A percentile compares a stretch with the other conserved stretches of the same genome.
These are phyloP conservation scores for Globodera rostochiensis DNA, from an alignment of 1,140 invertebrate species.

Conservation along the genomic window DNA sequence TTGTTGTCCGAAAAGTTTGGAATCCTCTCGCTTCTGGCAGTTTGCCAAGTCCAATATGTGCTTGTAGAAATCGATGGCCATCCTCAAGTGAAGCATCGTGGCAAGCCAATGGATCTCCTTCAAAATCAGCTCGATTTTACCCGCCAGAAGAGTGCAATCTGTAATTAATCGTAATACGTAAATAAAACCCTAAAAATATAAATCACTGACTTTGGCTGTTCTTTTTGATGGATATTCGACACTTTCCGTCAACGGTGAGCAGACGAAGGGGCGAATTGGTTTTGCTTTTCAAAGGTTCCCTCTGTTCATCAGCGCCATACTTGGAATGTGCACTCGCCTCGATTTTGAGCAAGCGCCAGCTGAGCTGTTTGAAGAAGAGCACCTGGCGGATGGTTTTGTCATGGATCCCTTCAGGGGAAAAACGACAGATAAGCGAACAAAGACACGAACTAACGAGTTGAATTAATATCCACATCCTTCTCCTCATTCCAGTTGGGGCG, in stretches of 20 bases:
- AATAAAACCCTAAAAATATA: background rate
- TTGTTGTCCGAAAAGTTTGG: constrained; percentile 1
- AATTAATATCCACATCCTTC: constrained; percentile 78
- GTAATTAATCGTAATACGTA: constrained; percentile 37
- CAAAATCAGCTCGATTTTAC: constrained; percentile 84
- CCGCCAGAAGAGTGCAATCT: constrained; percentile 92
- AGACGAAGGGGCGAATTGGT: constrained; percentile 80
- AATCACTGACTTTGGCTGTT: constrained; percentile 75
- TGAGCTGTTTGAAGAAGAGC: constrained; percentile 93
- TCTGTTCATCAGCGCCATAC: constrained; percentile 68
- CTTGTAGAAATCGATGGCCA: constrained; percentile 88
- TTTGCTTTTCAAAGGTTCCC: constrained; percentile 10
- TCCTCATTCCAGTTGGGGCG: constrained; percentile 83
- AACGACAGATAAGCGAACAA: background rate
- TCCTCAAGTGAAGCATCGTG: constrained; percentile 92
- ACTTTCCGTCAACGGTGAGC: constrained; percentile 89
- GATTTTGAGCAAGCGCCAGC: constrained; percentile 77
- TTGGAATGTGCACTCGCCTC: constrained; percentile 54
- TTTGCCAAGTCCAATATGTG: constrained; percentile 75
- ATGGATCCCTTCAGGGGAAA: constrained; percentile 74
- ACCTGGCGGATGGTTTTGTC: constrained; percentile 83
- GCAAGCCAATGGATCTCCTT: constrained; percentile 91
- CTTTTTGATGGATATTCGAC: constrained; percentile 95
- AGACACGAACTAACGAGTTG: constrained; percentile 7
- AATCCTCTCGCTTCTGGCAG: constrained; percentile 2